Evolutionary conservation across 2,113 vertebrate genomes (phyloP).

Genomic region (Hippocampus abdominalis): DNA sequence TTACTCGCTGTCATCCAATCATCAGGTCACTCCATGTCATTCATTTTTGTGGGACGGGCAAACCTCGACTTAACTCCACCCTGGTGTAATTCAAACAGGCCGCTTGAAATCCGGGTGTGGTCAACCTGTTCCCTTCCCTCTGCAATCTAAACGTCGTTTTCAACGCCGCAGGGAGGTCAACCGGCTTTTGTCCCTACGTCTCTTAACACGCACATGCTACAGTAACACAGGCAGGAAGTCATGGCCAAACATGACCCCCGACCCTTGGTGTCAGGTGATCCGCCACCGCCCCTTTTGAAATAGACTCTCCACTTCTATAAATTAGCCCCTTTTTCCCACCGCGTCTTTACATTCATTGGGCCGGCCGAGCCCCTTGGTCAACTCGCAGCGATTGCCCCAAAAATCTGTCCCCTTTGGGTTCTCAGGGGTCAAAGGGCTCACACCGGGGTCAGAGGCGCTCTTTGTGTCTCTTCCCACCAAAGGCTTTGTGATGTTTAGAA

Average conservation of each 20-base stretch:
- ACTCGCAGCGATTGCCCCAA: constrained; percentile 75
- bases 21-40: background rate
- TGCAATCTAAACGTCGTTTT: constrained; percentile 60
- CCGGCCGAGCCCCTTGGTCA: constrained; percentile 71
- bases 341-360: constrained; percentile 75
- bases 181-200: constrained; percentile 78
- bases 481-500: constrained; percentile 95
- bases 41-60: background rate
- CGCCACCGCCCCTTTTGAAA: constrained; percentile 86
- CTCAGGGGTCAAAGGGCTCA: constrained; percentile 90
- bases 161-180: constrained; percentile 74
- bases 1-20: background rate
- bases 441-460: constrained; percentile 84
- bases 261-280: constrained; percentile 92
- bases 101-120: background rate
- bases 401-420: constrained; percentile 86
- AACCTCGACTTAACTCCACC: background rate
- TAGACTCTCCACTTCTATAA: constrained; percentile 90
- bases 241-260: constrained; percentile 88
- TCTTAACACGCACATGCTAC: constrained; percentile 96
- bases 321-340: constrained; percentile 92
- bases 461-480: constrained; percentile 86
- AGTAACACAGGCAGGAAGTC: constrained; percentile 90
- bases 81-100: background rate
- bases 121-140: constrained; percentile 39